A percentile compares a stretch with the other conserved stretches of the same genome.
These are phyloP conservation scores for Ametastegia equiseti DNA, from an alignment of 2,888 invertebrate species.

Conservation along the genomic window DNA sequence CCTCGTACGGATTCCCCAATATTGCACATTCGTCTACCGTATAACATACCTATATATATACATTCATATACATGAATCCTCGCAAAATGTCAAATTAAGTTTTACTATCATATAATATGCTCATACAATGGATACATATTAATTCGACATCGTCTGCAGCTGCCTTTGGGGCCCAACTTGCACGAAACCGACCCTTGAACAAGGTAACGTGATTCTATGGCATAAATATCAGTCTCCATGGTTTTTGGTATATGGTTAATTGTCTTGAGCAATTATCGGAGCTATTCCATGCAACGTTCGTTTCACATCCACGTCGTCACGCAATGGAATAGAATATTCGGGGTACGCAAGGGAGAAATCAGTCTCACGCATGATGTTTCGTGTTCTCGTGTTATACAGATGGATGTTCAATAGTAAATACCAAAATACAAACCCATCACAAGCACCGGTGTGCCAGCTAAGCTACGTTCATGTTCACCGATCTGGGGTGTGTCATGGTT, in stretches of 20 bases:
- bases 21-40: background rate
- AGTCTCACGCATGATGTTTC: constrained; percentile 25
- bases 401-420: constrained; percentile 6
- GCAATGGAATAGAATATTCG: background rate
- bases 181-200: background rate
- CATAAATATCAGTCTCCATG: constrained; percentile 13
- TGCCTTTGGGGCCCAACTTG: background rate
- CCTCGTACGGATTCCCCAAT: background rate
- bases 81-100: background rate
- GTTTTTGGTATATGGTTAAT: background rate
- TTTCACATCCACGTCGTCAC: background rate
- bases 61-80: background rate
- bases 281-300: background rate
- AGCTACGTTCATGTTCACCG: constrained; percentile 6
- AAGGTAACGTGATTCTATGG: background rate
- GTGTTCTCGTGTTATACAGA: constrained; percentile 21
- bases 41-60: background rate
- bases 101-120: constrained; percentile 17
- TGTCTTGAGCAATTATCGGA: background rate
- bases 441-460: too few species aligned
- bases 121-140: background rate
- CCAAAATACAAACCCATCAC: background rate
- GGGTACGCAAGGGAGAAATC: constrained; percentile 10
- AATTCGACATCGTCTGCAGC: background rate
- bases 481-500: constrained; percentile 20